These are phyloP conservation scores for Zaprionus davidi DNA, from an alignment of 1,140 invertebrate genomes.

Conservation along the genomic window DNA sequence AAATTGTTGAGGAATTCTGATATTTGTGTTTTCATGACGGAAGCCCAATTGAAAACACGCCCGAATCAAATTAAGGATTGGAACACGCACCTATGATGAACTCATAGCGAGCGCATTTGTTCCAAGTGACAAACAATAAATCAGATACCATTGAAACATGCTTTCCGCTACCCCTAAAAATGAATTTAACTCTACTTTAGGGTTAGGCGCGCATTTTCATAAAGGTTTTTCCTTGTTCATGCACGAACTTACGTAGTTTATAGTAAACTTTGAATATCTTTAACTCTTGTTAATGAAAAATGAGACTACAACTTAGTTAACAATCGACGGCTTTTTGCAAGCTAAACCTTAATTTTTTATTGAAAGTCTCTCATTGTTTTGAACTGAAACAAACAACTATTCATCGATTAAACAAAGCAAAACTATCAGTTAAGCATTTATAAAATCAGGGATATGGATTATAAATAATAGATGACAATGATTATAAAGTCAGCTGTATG, in stretches of 20 bases:
- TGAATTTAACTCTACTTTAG: neutral
- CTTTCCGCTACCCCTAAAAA: neutral
- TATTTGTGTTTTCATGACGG: neutral
- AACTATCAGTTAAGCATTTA: too few species aligned
- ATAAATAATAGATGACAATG: too few species aligned
- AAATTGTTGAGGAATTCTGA: neutral
- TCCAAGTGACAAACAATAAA: slow-evolving; percentile 19
- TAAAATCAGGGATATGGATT: too few species aligned
- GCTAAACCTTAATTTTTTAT: too few species aligned
- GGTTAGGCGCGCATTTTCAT: neutral
- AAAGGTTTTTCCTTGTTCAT: neutral
- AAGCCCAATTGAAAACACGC: neutral
- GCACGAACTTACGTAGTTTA: neutral
- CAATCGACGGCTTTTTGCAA: too few species aligned
- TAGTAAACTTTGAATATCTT: neutral
- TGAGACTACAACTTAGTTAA: too few species aligned
- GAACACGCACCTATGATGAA: slow-evolving; percentile 48
- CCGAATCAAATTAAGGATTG: slow-evolving; percentile 14
- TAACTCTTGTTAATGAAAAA: neutral
- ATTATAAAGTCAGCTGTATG: too few species aligned
- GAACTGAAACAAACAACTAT: too few species aligned
- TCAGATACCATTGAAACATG: slow-evolving; percentile 18
- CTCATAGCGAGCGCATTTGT: slow-evolving; percentile 36
- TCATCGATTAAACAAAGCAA: too few species aligned
- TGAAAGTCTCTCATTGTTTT: too few species aligned